A percentile compares a stretch with the other conserved stretches of the same genome.
Conservation (phyloP, 2,113 vertebrate species). For the Hystrix brachyura region DNA sequence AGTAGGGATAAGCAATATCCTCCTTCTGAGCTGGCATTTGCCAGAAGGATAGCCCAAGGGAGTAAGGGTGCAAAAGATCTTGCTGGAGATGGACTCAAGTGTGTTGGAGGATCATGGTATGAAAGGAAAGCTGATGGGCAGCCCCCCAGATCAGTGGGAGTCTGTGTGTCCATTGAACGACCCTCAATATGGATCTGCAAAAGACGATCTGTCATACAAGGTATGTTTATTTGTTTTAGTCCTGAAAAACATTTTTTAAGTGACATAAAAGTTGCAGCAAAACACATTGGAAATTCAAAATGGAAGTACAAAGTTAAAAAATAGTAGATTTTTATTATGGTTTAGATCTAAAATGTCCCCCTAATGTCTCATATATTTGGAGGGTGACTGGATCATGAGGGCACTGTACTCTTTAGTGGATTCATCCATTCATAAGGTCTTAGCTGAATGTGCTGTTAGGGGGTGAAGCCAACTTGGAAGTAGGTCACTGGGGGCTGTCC, state of each 20-base stretch:
- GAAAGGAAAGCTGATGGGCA: background rate
- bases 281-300: background rate
- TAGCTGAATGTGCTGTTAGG: background rate
- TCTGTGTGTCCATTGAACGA: background rate
- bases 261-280: background rate
- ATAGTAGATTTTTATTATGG: background rate
- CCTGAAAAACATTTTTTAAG: background rate
- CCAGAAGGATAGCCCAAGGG: background rate
- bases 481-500: background rate
- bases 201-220: background rate
- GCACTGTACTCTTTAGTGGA: background rate
- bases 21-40: background rate
- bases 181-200: background rate
- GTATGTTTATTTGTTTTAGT: background rate
- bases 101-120: too few species aligned
- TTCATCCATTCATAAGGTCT: background rate
- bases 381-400: background rate
- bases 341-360: background rate
- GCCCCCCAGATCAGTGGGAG: background rate
- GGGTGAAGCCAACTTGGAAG: background rate
- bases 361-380: background rate
- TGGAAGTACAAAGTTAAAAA: background rate
- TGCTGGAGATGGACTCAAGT: too few species aligned
- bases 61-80: too few species aligned
- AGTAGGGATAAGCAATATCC: background rate